Evolutionary conservation across 2,113 vertebrate species (phyloP).

Genomic region (Theropithecus gelada): DNA sequence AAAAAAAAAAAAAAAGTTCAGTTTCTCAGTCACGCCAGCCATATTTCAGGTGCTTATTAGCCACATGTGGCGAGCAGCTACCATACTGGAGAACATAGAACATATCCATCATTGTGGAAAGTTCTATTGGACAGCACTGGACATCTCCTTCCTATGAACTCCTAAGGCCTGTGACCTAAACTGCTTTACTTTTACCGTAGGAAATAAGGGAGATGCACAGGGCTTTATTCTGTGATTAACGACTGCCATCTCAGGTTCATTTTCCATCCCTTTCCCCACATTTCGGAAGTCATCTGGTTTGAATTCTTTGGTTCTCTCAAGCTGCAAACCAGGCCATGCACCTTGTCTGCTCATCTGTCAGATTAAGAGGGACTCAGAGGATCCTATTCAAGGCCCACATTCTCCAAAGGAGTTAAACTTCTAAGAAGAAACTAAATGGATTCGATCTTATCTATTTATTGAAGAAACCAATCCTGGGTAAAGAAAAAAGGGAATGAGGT

Average conservation of each 20-base stretch:
- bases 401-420: background rate
- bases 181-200: background rate
- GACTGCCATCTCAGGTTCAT: background rate
- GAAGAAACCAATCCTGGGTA: conserved; percentile 52
- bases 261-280: background rate
- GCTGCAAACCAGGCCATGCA: background rate
- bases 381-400: background rate
- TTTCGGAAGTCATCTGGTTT: background rate
- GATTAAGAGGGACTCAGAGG: background rate
- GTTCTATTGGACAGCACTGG: no score
- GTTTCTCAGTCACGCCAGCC: no score
- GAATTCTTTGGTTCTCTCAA: conserved; percentile 1
- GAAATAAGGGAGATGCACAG: background rate
- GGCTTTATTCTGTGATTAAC: background rate
- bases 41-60: no score
- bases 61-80: no score
- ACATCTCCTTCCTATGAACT: no score
- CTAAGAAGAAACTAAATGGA: conserved; percentile 7
- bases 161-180: no score
- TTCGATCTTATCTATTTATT: conserved; percentile 65
- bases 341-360: background rate
- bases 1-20: background rate
- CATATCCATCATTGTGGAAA: no score
- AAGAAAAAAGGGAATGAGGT: conserved; percentile 49
- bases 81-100: no score